These are phyloP conservation scores for Zele albiditarsus DNA, from an alignment of 2,888 invertebrate species.

Conservation along the genomic window DNA sequence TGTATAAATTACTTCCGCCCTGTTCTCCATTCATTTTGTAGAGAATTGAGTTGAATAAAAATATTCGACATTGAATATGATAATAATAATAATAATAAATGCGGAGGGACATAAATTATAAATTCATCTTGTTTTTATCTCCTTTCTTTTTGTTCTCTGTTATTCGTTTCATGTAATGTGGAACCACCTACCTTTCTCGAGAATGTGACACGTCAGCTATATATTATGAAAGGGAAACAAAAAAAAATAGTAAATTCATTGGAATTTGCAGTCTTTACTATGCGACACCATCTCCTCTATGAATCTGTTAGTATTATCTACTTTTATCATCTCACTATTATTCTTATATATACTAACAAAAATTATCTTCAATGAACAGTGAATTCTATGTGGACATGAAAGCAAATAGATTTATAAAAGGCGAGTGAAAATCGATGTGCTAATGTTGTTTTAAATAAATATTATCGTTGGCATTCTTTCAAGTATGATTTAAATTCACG, in stretches of 20 bases:
- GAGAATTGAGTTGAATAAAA: not conserved
- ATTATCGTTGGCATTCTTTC: not conserved
- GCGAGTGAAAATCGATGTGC: not conserved
- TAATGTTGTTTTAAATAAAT: not conserved
- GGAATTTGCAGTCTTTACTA: constrained; percentile 40
- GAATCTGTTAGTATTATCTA: constrained; percentile 45
- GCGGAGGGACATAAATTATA: not conserved
- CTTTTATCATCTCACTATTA: constrained; percentile 8
- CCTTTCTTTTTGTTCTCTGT: constrained; percentile 3
- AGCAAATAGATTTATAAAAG: not conserved
- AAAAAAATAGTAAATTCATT: not conserved
- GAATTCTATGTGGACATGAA: not conserved
- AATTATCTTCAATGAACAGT: constrained; percentile 4
- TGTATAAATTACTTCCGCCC: constrained; percentile 10
- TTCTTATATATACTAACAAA: not conserved
- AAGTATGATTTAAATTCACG: not conserved
- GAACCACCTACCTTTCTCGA: constrained; percentile 65
- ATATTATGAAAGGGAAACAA: constrained; percentile 45
- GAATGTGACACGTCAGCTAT: constrained; percentile 52
- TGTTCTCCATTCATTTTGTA: not conserved
- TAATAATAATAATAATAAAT: not conserved
- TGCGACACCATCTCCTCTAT: constrained; percentile 40
- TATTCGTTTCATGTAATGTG: constrained; percentile 35
- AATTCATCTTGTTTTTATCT: not conserved
- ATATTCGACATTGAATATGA: not conserved